phyloP scores from a whole-genome alignment of 23 tunicate genomes.

The Oikopleura vanhoeffeni region DNA sequence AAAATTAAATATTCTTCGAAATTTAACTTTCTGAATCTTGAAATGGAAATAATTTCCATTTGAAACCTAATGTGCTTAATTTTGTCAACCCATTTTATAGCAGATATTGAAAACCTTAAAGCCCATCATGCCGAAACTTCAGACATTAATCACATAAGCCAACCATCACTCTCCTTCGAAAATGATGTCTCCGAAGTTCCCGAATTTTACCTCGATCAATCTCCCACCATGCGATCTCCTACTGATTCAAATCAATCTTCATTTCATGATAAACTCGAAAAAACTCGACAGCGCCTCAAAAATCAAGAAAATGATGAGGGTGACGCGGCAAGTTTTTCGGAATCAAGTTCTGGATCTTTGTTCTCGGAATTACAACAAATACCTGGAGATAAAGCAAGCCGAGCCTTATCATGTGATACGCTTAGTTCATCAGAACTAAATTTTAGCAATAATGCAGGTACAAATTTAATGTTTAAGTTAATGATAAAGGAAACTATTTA shows the following conservation, averaged over 20 bases:
- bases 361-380: background rate
- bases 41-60: no score
- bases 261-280: background rate
- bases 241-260: background rate
- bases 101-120: no score
- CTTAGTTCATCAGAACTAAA: constrained; percentile 9
- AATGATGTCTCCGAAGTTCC: background rate
- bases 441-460: background rate
- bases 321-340: background rate
- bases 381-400: background rate
- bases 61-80: no score
- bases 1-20: no score
- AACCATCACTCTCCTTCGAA: background rate
- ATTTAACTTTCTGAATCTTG: no score
- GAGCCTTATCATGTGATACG: background rate
- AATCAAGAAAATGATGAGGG: background rate
- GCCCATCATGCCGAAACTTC: no score
- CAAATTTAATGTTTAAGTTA: no score
- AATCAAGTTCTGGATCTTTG: background rate
- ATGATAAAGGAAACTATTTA: no score
- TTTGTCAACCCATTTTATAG: no score
- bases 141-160: no score
- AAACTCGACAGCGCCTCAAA: background rate
- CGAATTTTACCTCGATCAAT: background rate
- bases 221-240: background rate